These are phyloP conservation scores for Drosophila affinis DNA, from an alignment of 2,888 invertebrate species.

Conservation along the genomic window DNA sequence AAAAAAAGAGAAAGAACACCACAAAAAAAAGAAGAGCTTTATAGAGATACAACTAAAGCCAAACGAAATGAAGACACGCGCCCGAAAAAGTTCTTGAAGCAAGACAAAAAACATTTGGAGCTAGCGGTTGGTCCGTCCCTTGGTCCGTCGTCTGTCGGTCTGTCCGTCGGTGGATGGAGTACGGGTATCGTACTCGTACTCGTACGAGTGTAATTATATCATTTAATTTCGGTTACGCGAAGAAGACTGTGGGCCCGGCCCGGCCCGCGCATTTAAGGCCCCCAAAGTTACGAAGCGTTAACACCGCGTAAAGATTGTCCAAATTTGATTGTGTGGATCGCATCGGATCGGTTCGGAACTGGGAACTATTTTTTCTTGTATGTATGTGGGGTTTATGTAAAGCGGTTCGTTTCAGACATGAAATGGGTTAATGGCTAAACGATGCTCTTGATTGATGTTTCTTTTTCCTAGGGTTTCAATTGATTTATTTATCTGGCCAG, in stretches of 20 bases:
- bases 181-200: not conserved
- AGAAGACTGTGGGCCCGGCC: conserved; percentile 11
- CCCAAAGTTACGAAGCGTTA: conserved; percentile 67
- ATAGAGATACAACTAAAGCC: not conserved
- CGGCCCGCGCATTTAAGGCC: conserved; percentile 5
- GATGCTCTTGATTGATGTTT: conserved; percentile 52
- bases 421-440: conserved; percentile 8
- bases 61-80: conserved; percentile 59
- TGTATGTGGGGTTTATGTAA: conserved; percentile 5
- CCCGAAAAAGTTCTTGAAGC: conserved; percentile 64
- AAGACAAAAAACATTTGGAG: conserved; percentile 31
- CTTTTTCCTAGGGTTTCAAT: conserved; percentile 35
- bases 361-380: conserved; percentile 4
- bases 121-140: conserved; percentile 10
- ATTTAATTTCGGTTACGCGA: conserved; percentile 60
- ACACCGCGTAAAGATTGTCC: conserved; percentile 71
- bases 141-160: not conserved
- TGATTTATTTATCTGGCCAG: conserved; percentile 46
- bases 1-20: conserved; percentile 10
- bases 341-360: conserved; percentile 4
- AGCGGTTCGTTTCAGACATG: not conserved
- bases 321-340: conserved; percentile 54
- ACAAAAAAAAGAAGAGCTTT: conserved; percentile 3
- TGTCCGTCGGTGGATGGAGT: conserved; percentile 11
- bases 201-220: conserved; percentile 60